Evolutionary conservation across 1,140 invertebrate species (phyloP), one percentile per base, ranked within the genome.

Genomic region (Colletes gigas): DNA sequence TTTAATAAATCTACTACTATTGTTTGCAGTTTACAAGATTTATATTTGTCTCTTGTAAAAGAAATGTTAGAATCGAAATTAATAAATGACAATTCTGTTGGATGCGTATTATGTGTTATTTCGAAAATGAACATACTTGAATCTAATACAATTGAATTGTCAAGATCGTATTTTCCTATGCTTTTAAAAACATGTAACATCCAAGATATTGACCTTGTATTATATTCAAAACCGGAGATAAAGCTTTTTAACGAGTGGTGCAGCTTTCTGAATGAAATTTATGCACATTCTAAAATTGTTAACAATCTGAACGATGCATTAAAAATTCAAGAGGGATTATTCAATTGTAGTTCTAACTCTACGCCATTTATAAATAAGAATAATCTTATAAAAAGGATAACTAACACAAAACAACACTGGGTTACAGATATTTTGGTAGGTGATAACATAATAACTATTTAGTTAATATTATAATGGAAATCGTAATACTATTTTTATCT

Each of bases 391-490:
- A 80, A 84, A 62, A 88, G 91, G 83, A 77, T 87, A 21, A 81
- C 85, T 47, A 86, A 57, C 69, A 86, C 62, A 47, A 83, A 83
- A 78, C 55, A 71, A 39, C 91, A 92, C 70, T 93, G 91, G 91
- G 41, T 92, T 14, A 76, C 65, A 57, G 91, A 92, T 85, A 89
- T 92, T 76, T 83, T 92, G 82, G 91, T 92, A 83, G 77, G 83
- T 81, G 9, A 65, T 66, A 15, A 9, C 47, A 66, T 68, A 67
- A 60, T 17, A 21, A 69, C 41, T 62, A n/a, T 15, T 63, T 3
- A 74, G 30, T 50, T 14, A 59, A 55, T 60, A 81, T 39, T 77
- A 70, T 44, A 68, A 57, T 52, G 79, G 44, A 66, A 65, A 55
- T 55, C 41, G 17, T 47, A 21, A 54, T 5, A 55, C 57, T 21